Base-by-base conservation (phyloP, 1,140 invertebrate species). In the Nasonia longicornis region DNA sequence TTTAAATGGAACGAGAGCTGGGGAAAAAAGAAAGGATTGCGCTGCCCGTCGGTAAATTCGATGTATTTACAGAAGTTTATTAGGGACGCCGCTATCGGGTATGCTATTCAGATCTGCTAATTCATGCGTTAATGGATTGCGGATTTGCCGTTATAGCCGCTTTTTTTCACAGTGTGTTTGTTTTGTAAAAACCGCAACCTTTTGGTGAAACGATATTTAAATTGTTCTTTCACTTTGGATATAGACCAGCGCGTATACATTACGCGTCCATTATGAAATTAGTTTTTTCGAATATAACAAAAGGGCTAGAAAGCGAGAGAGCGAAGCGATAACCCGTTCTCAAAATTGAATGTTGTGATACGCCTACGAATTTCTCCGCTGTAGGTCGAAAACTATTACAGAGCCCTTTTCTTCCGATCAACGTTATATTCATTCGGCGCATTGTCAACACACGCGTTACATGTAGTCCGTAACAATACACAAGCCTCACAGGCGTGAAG, bases 21-120 rank as follows among this genome's bases (percentile, higher is more conserved):
- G 52, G 48, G 52, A 58, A 58, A 58, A 58, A 58, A 58, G 52
- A 58, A 58, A 58, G 52, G 52, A 58, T 58, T 58, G 52, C 16
- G 20, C 52, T 20, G 52, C 52, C 52, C 52, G 16, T 58, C 52
- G 52, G 52, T 58, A 58, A 58, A 58, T 58, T 58, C 52, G 52
- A 58, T 58, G 52, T 58, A 58, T 58, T 58, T 58, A 58, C 52
- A 58, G 52, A 58, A 58, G 52, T 58, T 58, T 58, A 58, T 58
- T 58, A 58, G 20, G 16, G 52, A 58, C 52, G 16, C 52, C 16
- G 52, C 52, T 58, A 58, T 58, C 52, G n/a, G 52, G 20, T 58
- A 58, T 58, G 26, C 26, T 26, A 26, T 58, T 20, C 52, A n/a
- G 52, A 58, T 58, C 52, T 58, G 52, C 52, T 58, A 58, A 58